These are phyloP conservation scores for Mirza zaza DNA, from an alignment of 2,113 vertebrate genomes.

Conservation along the genomic window DNA sequence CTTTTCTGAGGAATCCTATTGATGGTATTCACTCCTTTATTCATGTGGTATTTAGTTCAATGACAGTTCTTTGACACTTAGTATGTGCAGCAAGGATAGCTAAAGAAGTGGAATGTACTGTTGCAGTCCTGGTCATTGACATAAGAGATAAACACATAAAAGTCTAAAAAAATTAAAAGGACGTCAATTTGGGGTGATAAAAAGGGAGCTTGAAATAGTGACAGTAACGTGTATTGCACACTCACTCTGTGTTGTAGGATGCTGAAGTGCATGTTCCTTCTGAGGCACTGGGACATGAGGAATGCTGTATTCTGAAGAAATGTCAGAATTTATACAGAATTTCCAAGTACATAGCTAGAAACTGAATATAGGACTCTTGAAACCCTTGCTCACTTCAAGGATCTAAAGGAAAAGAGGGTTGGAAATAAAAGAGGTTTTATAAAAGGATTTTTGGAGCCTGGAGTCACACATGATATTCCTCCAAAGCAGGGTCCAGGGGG, in stretches of 20 bases:
- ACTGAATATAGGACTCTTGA: background rate
- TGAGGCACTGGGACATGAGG: background rate
- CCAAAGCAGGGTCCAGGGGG: background rate
- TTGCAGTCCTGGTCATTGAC: background rate
- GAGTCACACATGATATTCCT: too few relatives aligned
- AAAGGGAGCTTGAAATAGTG: background rate
- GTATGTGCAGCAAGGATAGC: background rate
- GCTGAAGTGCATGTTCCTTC: background rate
- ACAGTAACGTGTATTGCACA: background rate
- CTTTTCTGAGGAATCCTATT: slow-evolving; percentile 8
- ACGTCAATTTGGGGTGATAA: background rate
- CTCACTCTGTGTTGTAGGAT: background rate
- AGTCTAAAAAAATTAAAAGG: background rate
- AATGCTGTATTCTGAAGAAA: background rate
- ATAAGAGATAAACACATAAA: background rate
- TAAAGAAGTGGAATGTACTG: background rate
- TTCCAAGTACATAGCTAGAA: background rate
- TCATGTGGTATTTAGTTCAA: background rate
- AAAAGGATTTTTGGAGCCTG: background rate
- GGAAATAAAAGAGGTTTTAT: background rate
- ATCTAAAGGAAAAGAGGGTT: background rate
- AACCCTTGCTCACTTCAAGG: background rate
- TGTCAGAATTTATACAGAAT: slow-evolving; percentile 10
- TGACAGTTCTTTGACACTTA: background rate
- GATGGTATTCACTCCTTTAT: background rate